Conservation (phyloP, 92 coral and sea anemone genomes). For the Zoanthus solanderi region DNA sequence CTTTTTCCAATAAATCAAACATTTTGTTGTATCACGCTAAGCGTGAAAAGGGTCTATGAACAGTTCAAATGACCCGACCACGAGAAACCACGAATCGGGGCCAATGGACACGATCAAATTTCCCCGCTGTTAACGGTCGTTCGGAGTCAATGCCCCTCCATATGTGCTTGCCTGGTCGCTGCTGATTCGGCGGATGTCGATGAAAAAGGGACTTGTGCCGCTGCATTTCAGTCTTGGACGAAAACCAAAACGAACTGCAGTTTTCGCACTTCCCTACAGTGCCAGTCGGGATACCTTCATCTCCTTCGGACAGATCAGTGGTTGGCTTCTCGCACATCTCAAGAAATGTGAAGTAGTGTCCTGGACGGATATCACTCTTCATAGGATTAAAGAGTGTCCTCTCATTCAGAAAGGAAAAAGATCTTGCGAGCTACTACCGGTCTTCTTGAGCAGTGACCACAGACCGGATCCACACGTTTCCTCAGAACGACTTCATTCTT, state of each 20-base stretch:
- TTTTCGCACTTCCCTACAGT: conserved; percentile 11
- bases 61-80: no score
- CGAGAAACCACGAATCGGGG: no score
- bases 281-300: conserved; percentile 38
- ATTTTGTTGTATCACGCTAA: no score
- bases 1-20: no score
- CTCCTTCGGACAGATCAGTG: conserved; percentile 33
- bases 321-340: conserved; percentile 57
- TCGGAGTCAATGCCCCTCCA: no score
- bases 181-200: conserved; percentile 23
- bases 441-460: conserved; percentile 55
- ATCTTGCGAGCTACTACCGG: conserved; percentile 56
- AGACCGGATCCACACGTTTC: conserved; percentile 60
- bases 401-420: conserved; percentile 34
- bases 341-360: conserved; percentile 62
- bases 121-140: no score
- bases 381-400: conserved; percentile 53
- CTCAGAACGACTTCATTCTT: conserved; percentile 60
- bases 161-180: not conserved
- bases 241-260: conserved; percentile 29
- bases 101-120: no score
- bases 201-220: conserved; percentile 30
- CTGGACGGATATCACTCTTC: conserved; percentile 49
- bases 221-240: conserved; percentile 17
- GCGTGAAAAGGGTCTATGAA: no score